phyloP scores from a whole-genome alignment of 2,888 invertebrate species.

The Drosophila macrothrix region DNA sequence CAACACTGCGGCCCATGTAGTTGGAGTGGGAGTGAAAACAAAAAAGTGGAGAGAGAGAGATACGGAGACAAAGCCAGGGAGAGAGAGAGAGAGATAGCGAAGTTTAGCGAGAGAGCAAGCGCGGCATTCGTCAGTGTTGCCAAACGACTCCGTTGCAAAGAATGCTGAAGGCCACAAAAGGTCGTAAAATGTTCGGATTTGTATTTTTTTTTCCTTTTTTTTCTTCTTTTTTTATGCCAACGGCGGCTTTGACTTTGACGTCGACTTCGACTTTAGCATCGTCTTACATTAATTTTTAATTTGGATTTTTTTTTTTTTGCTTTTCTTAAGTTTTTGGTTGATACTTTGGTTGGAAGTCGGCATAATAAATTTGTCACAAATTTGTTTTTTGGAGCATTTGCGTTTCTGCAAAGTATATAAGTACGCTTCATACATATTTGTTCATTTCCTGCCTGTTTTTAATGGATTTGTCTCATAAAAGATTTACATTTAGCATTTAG shows the following conservation, averaged over 20 bases:
- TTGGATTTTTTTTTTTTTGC: constrained; percentile 12
- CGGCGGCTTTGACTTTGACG: constrained; percentile 25
- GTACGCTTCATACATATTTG: not conserved
- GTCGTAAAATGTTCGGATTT: constrained; percentile 59
- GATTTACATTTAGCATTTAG: not conserved
- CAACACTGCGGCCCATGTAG: constrained; percentile 17
- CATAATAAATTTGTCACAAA: constrained; percentile 33
- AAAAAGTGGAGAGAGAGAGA: not conserved
- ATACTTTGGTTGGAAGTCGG: constrained; percentile 3
- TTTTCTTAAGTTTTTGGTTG: constrained; percentile 20
- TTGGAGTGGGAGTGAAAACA: constrained; percentile 31
- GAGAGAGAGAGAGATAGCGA: not conserved
- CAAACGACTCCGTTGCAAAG: constrained; percentile 50
- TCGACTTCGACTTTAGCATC: constrained; percentile 39
- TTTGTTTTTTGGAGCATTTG: not conserved
- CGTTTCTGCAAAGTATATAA: not conserved
- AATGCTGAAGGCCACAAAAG: constrained; percentile 74
- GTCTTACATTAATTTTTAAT: constrained; percentile 48
- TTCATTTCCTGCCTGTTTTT: not conserved
- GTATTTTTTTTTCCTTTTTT: constrained; percentile 9
- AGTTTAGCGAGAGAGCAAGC: constrained; percentile 15
- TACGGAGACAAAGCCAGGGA: not conserved
- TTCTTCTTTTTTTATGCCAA: constrained; percentile 11
- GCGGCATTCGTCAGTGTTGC: constrained; percentile 47
- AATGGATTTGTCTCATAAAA: not conserved